Percentiles rank a stretch among this genome's conserved stretches.
Evolutionary conservation across 53 echinoderm and acorn worm species (phyloP).

Genomic region (Echinarachnius parma): DNA sequence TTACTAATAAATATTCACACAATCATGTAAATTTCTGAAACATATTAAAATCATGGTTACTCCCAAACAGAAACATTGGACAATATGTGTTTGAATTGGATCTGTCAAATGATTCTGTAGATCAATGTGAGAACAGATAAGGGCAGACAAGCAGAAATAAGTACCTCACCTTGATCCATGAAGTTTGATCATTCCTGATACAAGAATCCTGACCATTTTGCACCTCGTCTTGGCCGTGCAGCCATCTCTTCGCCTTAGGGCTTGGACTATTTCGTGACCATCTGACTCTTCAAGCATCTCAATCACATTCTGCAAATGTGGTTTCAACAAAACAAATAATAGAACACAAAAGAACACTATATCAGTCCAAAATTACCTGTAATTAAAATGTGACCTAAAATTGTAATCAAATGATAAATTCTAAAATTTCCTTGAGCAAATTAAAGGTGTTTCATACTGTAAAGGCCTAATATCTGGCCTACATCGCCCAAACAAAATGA

Average conservation of each 20-base stretch:
- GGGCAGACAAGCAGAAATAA: slow-evolving; percentile 24
- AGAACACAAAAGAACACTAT: slow-evolving; percentile 19
- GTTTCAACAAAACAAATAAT: slow-evolving; percentile 21
- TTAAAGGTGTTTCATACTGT: slow-evolving; percentile 28
- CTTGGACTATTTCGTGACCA: slow-evolving; percentile 21
- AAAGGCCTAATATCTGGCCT: slow-evolving; percentile 27
- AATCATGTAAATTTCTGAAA: slow-evolving; percentile 39
- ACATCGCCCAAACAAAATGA: slow-evolving; percentile 33
- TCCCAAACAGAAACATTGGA: slow-evolving; percentile 33
- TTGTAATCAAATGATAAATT: slow-evolving; percentile 21
- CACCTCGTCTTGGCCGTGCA: slow-evolving; percentile 9
- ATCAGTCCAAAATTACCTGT: slow-evolving; percentile 25
- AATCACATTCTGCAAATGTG: slow-evolving; percentile 29
- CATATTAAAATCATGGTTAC: slow-evolving; percentile 30
- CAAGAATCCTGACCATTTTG: slow-evolving; percentile 31
- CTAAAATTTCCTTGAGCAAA: slow-evolving; percentile 19
- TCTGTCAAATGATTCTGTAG: slow-evolving; percentile 32
- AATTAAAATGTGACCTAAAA: slow-evolving; percentile 22
- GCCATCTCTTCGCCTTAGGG: slow-evolving; percentile 1
- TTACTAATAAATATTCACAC: neutral
- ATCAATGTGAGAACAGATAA: slow-evolving; percentile 20
- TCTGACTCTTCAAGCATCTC: slow-evolving; percentile 18
- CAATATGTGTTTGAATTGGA: slow-evolving; percentile 21
- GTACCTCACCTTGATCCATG: slow-evolving; percentile 25
- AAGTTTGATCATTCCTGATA: slow-evolving; percentile 25